Evolutionary conservation across 1,140 invertebrate species (phyloP).

Genomic region (Nymphalis io): DNA sequence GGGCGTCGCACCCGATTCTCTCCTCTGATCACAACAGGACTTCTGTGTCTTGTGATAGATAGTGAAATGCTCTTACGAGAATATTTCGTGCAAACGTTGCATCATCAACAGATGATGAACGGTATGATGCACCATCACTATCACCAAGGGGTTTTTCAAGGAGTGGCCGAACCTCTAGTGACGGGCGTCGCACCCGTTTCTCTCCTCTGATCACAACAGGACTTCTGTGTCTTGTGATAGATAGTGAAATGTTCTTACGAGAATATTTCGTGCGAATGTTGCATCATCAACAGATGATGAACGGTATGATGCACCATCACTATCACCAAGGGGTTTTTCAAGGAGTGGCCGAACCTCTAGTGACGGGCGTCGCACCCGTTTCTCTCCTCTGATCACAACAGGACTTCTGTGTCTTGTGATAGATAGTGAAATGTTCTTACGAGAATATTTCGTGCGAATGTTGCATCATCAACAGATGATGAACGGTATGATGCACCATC

Average conservation of each 20-base stretch:
- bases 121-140: conserved; percentile 78
- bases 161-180: conserved; percentile 67
- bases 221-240: conserved; percentile 68
- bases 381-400: conserved; percentile 72
- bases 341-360: conserved; percentile 66
- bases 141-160: conserved; percentile 71
- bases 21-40: conserved; percentile 72
- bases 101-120: conserved; percentile 77
- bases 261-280: conserved; percentile 57
- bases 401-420: conserved; percentile 58
- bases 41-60: no score
- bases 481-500: conserved; percentile 78
- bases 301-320: conserved; percentile 77
- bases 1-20: conserved; percentile 64
- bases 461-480: conserved; percentile 76
- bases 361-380: conserved; percentile 66
- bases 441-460: no score
- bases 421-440: no score
- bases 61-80: no score
- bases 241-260: conserved; percentile 68
- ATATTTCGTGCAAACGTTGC: no score
- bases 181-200: conserved; percentile 67
- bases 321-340: conserved; percentile 74
- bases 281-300: conserved; percentile 77
- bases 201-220: conserved; percentile 70